Evolutionary conservation across 2,888 invertebrate species (phyloP), one percentile per base, ranked within the genome.

Genomic region (Aphidoletes aphidimyza): DNA sequence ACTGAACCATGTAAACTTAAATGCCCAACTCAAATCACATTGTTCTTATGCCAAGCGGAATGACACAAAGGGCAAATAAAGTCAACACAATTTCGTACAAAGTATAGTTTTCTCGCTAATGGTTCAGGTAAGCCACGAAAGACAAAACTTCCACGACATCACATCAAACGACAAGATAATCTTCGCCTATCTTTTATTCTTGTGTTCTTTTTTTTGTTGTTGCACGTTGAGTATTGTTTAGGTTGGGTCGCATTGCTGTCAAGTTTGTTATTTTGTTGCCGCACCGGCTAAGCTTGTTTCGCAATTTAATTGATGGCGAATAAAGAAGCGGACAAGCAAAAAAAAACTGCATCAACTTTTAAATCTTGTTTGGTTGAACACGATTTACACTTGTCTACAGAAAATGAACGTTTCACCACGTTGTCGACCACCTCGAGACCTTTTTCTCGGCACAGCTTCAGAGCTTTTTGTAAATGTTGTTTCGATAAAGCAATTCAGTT

Each of bases 71-170:
- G 0, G 14, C 36, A 36, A 78, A 34, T 78, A 1, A 78, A 34
- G 36, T 78, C 36, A 36, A 36, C 36, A 34, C 34, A 78, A 78
- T 36, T 36, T 14, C n/a, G n/a, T n/a, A n/a, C n/a, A n/a, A n/a
- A 34, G 17, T 37, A 19, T 81, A 81, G 37, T 81, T 81, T 81
- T 81, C 11, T 3, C 37, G 1, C 8, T n/a, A 81, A 81, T 81
- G 81, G 17, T 81, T 37, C 81, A 81, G 81, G 81, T 81, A 81
- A 81, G 81, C 81, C 37, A 37, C n/a, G 81, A 81, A 81, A 81
- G 11, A 78, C 37, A 19, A 81, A n/a, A 78, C 78, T 78, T 19
- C 22, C 2, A 36, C 37, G 11, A 22, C 37, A n/a, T 37, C 36
- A 81, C 11, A 37, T 37, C n/a, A n/a, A 37, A 81, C 37, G 81